Evolutionary conservation across 2,113 vertebrate species (phyloP).

Genomic region (Grallaria varia): DNA sequence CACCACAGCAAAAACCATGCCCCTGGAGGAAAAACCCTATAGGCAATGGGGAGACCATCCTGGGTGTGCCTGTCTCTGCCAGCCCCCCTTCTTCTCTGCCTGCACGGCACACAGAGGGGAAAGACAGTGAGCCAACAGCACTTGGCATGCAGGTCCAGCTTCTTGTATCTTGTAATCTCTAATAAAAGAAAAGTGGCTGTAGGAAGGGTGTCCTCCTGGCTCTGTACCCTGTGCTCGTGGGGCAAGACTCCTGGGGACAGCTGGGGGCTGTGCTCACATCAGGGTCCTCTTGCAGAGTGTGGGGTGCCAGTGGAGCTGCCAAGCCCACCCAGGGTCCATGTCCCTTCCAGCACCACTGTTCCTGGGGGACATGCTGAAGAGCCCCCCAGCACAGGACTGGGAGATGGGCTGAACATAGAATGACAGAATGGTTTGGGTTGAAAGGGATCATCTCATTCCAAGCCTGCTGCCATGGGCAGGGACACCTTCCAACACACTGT

Average conservation of each 20-base stretch:
- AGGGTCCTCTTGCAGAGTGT: neutral
- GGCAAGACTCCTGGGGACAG: neutral
- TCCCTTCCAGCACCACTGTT: neutral
- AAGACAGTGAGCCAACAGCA: fast-evolving
- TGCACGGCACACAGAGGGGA: fast-evolving
- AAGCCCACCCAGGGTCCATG: neutral
- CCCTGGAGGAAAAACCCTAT: fast-evolving
- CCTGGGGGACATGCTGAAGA: fast-evolving
- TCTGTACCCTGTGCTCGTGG: neutral
- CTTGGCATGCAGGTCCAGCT: fast-evolving
- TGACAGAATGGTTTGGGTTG: neutral
- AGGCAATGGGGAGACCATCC: neutral
- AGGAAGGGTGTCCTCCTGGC: neutral
- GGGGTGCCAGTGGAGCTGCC: neutral
- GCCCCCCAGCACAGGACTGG: fast-evolving
- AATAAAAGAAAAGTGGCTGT: constrained; percentile 3
- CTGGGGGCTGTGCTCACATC: neutral
- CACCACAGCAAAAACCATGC: neutral
- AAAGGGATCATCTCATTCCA: neutral
- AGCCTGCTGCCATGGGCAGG: neutral
- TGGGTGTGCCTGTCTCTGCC: neutral
- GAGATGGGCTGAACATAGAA: neutral
- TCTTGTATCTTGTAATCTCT: neutral
- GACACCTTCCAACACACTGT: neutral
- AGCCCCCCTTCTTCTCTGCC: neutral